These are phyloP conservation scores for Cephus pulcher DNA, from an alignment of 2,888 invertebrate genomes.

Conservation along the genomic window DNA sequence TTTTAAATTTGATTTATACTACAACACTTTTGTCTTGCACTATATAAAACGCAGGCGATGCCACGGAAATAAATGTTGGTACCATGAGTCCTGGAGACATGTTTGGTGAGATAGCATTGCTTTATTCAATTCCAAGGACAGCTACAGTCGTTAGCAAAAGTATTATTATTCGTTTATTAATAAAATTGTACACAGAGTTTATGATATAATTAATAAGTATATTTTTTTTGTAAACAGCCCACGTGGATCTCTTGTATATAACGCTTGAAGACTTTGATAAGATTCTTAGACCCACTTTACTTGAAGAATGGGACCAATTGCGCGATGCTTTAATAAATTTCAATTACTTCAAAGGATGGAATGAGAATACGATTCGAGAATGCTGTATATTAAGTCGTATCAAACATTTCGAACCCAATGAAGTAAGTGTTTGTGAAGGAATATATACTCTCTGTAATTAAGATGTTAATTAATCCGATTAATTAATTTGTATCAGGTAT, in stretches of 20 bases:
- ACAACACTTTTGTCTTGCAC: neutral
- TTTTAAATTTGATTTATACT: neutral
- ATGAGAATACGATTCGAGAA: conserved; percentile 71
- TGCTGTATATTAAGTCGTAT: conserved; percentile 76
- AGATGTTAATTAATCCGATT: conserved; percentile 4
- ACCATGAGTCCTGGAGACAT: conserved; percentile 71
- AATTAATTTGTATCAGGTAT: conserved; percentile 37
- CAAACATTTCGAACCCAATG: conserved; percentile 69
- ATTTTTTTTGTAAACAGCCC: conserved; percentile 54
- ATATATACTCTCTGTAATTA: neutral
- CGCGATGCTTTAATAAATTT: conserved; percentile 72
- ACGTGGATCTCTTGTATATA: conserved; percentile 74
- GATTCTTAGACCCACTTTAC: conserved; percentile 71
- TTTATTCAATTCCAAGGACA: conserved; percentile 73
- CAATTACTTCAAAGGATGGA: conserved; percentile 74
- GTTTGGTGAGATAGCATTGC: conserved; percentile 76
- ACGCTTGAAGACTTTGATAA: conserved; percentile 74
- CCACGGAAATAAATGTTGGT: conserved; percentile 64
- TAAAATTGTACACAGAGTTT: neutral
- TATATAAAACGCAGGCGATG: conserved; percentile 39
- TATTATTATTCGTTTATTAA: conserved; percentile 21
- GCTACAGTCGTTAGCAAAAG: conserved; percentile 71
- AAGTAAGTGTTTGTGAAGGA: conserved; percentile 70
- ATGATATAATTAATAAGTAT: neutral
- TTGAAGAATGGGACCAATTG: conserved; percentile 74